Evolutionary conservation across 2,797 vertebrate genomes (phyloP), one percentile per base, ranked within the genome.

Genomic region (Apogon hyalosoma): DNA sequence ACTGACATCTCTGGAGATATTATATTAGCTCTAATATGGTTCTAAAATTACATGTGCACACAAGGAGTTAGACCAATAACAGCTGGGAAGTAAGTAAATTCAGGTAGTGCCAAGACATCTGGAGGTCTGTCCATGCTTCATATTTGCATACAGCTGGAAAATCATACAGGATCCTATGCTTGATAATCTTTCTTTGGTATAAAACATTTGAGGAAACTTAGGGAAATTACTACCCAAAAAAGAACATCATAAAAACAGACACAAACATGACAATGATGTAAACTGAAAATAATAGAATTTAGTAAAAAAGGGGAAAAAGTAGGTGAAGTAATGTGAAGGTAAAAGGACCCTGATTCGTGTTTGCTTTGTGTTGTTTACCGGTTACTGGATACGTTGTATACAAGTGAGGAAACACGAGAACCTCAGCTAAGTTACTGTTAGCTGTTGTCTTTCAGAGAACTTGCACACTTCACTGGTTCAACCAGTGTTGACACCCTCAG

Each of bases 341-440:
- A 78, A 87, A 52, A 1, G 13, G 69, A 81, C 60, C 57, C 71
- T 46, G 65, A 77, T 79, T 72, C 31, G 28, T 65, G 68, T 72
- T 86, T 53, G 68, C 63, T 63, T 36, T 15, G 21, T 11, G 53
- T 87, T 90, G 87, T 87, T 88, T 86, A 87, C 79, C 6, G 19
- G 88, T 86, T 31, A 90, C 71, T 28, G 61, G 85, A 89, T 86
- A 69, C 48, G 73, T 83, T 13, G 73, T 65, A 79, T 69, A 86
- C 77, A 84, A 77, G 79, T 78, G 86, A 83, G 78, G 79, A 79
- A 92, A 93, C 88, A 53, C 0, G 87, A 90, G 87, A 86, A 40
- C 72, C 49, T 53, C 76, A 56, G 84, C 80, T 73, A 65, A 74
- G 80, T 92, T 91, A 86, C 81, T 42, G 72, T 33, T 33, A 33